Base-by-base conservation (phyloP, 2,888 invertebrate species). In the Apamea sordens region DNA sequence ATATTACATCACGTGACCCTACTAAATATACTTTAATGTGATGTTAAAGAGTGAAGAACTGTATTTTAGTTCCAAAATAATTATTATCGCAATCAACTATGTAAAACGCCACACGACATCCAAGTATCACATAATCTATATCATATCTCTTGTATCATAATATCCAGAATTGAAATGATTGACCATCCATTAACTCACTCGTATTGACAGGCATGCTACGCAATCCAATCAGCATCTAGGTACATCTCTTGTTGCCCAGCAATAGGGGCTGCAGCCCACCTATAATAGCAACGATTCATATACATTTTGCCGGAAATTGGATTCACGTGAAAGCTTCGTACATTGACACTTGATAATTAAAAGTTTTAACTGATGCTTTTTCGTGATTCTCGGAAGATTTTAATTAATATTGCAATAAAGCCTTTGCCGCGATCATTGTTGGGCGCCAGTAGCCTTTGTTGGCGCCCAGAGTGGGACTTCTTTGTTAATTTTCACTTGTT, bases 221-320 rank as follows among this genome's bases (percentile, higher is more conserved):
- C 64, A 50, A 73, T 80, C 78, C 77, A 77, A 79, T 81, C 73
- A 79, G 59, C 28, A 63, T 44, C 21, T 67, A 76, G 47, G 36
- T 77, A 68, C n/a, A 36, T 53, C 63, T 70, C 56, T 44, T n/a
- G 53, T 69, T 77, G 72, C 50, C 77, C 68, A 44, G 73, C 70
- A 75, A 79, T 50, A 24, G 36, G n/a, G 36, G 18, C 11, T 44
- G 32, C 24, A 73, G 21, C 13, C n/a, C 11, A n/a, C 21, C 32
- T 24, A 56, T 75, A 61, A 64, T 47, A 50, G 21, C 7, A 28
- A 63, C 18, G 5, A 63, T 63, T n/a, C 11, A 47, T 73, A 36
- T 75, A 44, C 41, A 28, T 44, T 32, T 41, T 77, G 8, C 65
- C 47, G 47, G 72, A 82, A 82, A 71, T 80, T 83, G 63, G 64